phyloP scores from a whole-genome alignment of 2,113 vertebrate genomes.

The Petroica traversi region DNA sequence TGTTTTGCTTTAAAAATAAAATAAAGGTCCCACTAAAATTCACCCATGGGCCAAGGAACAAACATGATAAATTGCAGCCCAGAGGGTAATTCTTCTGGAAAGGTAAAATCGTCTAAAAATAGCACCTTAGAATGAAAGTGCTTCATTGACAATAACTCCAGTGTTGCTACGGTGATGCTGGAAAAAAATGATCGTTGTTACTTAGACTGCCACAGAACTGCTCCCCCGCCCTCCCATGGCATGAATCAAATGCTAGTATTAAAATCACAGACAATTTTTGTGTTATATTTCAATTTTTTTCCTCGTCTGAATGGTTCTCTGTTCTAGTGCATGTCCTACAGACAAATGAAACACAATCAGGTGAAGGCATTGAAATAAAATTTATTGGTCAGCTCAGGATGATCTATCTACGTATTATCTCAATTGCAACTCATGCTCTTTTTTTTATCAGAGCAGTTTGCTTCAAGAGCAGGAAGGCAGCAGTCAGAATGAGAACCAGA shows the following conservation, averaged over 20 bases:
- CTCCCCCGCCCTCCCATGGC: constrained; percentile 3
- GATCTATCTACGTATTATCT: not conserved
- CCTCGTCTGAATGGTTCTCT: constrained; percentile 4
- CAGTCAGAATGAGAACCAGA: not conserved
- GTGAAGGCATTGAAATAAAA: not conserved
- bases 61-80: constrained; percentile 52
- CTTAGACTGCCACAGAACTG: constrained; percentile 29
- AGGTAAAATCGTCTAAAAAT: constrained; percentile 65
- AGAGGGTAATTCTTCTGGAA: constrained; percentile 54
- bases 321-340: not conserved
- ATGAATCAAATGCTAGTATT: constrained; percentile 47
- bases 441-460: not conserved
- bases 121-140: constrained; percentile 43
- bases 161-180: constrained; percentile 63
- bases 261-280: constrained; percentile 46
- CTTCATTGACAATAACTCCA: constrained; percentile 63
- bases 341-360: constrained; percentile 9
- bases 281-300: constrained; percentile 6
- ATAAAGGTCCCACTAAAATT: constrained; percentile 31
- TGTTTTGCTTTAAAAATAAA: constrained; percentile 50
- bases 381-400: constrained; percentile 10
- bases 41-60: constrained; percentile 14
- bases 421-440: not conserved
- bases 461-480: not conserved
- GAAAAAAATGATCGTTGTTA: constrained; percentile 53